Base-by-base conservation (phyloP, 2,888 invertebrate species). In the Andrena bicolor region DNA sequence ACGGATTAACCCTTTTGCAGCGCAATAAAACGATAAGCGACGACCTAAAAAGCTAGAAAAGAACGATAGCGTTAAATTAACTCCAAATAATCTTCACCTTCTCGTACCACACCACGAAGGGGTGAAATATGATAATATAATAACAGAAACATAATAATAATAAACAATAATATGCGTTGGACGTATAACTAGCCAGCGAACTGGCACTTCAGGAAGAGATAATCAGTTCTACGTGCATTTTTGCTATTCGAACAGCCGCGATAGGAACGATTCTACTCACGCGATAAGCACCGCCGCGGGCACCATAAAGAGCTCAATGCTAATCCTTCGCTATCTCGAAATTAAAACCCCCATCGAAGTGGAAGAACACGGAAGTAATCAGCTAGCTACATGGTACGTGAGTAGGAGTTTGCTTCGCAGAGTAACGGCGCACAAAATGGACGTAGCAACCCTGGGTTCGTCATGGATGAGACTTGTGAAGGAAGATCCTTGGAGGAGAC, bases 231-330 rank as follows among this genome's bases (percentile, higher is more conserved):
- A 20, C 20, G 20, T 48, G 30, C 13, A 66, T 35, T 80, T 65
- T 69, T 53, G 3, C 16, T 2, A 26, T 1, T 4, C 4, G 26
- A 63, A 58, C 49, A 70, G 2, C n/a, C 2, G 13, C n/a, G 77
- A 70, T 71, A 82, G 49, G 49, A 41, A 30, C 58, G 56, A 68
- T 80, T 75, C 66, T 28, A 41, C 28, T 66, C 58, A 16, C 56
- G 70, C 61, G 82, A 75, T 80, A 82, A 82, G 49, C 20, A 26
- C 10, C n/a, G 16, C 13, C 1, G 10, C 2, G 13, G 16, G 41
- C 2, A 7, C n/a, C 49, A 28, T 56, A 68, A 61, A 71, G 20
- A 60, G 68, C 68, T 82, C 69, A 76, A 65, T 49, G 23, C 6
- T 68, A 58, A 64, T 72, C 26, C 76, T 13, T 6, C n/a, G 51